These are phyloP conservation scores for Tychaedon coryphoeus DNA, from an alignment of 2,113 vertebrate genomes.

Conservation along the genomic window DNA sequence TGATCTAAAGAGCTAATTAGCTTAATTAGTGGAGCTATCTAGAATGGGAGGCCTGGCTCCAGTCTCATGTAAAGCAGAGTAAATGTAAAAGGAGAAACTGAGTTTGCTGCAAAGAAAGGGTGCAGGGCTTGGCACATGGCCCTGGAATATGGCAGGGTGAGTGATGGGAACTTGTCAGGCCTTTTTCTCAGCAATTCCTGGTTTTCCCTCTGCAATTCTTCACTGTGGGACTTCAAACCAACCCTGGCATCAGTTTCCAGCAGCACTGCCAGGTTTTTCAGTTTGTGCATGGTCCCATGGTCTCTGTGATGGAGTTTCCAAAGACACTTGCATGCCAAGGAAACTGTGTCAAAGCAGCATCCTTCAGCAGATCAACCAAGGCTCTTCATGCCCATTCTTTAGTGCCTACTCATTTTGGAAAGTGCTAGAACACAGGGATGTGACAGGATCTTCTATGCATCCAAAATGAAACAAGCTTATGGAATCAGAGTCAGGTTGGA, in stretches of 20 bases:
- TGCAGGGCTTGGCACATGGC: not conserved
- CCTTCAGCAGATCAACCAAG: not conserved
- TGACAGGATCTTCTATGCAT: not conserved
- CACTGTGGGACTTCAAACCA: not conserved
- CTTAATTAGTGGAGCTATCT: not conserved
- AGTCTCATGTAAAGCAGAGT: not conserved
- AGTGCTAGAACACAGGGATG: not conserved
- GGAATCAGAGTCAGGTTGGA: not conserved
- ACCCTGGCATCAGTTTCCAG: accelerated
- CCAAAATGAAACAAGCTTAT: not conserved
- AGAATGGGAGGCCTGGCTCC: not conserved
- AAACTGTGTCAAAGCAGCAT: not conserved
- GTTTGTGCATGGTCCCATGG: accelerated
- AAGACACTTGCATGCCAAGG: not conserved
- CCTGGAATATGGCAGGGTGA: not conserved
- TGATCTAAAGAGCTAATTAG: not conserved
- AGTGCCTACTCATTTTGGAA: not conserved
- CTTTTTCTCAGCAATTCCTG: not conserved
- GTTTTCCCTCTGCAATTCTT: not conserved
- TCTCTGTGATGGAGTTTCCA: not conserved
- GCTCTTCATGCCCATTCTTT: not conserved
- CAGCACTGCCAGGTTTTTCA: not conserved
- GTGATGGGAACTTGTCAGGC: not conserved
- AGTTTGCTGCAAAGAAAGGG: not conserved
- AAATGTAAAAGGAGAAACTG: not conserved